phyloP scores from a whole-genome alignment of 2,888 invertebrate genomes.

The Trichogramma dendrolimi region DNA sequence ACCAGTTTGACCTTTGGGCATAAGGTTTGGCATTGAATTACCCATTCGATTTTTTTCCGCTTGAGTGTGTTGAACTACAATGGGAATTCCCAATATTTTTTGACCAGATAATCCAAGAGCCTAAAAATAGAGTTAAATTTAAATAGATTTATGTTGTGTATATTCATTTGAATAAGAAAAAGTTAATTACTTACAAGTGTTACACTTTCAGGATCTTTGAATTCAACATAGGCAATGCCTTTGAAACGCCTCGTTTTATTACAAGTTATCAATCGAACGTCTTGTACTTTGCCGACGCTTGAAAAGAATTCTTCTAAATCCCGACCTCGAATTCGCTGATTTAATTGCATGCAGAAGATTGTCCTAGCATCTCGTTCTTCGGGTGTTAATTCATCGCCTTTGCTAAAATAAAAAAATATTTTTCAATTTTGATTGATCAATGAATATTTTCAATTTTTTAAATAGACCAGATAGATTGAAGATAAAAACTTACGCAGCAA shows the following conservation, averaged over 20 bases:
- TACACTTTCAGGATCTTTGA: constrained; percentile 95
- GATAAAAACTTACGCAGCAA: constrained; percentile 48
- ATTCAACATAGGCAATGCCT: constrained; percentile 99
- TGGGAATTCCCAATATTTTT: constrained; percentile 90
- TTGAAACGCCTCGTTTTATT: constrained; percentile 98
- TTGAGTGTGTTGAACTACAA: constrained; percentile 97
- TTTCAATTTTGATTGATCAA: neutral
- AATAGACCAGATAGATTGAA: neutral
- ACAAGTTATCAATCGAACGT: constrained; percentile 97
- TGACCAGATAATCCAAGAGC: constrained; percentile 95
- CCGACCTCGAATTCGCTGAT: constrained; percentile 86
- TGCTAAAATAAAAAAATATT: constrained; percentile 28
- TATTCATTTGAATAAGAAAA: neutral
- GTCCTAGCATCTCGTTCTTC: constrained; percentile 98
- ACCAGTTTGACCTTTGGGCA: constrained; percentile 84
- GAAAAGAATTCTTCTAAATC: constrained; percentile 99
- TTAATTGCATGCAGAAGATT: constrained; percentile 97
- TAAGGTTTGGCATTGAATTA: constrained; percentile 76
- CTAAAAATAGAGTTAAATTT: constrained; percentile 53
- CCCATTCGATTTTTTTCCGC: constrained; percentile 92
- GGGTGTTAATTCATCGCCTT: constrained; percentile 71
- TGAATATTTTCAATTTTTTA: neutral
- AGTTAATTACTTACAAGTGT: constrained; percentile 67
- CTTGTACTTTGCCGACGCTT: constrained; percentile 95
- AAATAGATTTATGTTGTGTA: neutral